Evolutionary conservation across 2,797 vertebrate species (phyloP), one percentile per base, ranked within the genome.

Genomic region (Odontamblyopus rebecca): DNA sequence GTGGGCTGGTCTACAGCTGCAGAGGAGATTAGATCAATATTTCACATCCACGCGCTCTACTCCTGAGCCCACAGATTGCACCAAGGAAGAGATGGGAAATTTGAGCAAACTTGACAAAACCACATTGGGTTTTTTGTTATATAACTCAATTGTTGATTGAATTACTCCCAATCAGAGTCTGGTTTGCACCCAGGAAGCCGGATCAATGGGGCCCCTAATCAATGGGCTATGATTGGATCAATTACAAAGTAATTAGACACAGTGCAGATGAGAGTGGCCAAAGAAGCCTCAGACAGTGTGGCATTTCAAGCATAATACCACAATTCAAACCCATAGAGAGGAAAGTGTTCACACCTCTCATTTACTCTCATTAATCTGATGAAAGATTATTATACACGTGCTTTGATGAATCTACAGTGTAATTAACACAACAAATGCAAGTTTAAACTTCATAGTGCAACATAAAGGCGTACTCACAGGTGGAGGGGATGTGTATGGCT

Each of bases 401-500:
- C 82, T 86, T 81, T 89, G 85, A 88, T 88, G 83, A 82, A 82
- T 77, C 78, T 78, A 85, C 83, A 83, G 72, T 71, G 73, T 64
- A 76, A 90, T 87, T 88, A 88, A 66, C 82, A 86, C 85, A 83
- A 85, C 81, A 89, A 86, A 87, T 68, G 76, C 32, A 75, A 74
- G 82, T 88, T 84, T 88, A 82, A 87, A 85, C 72, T 66, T 59
- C 44, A 67, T 44, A 73, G 72, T 78, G 23, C 48, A 18, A 80
- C 67, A 65, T 74, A 67, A 82, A 77, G 73, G 75, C 63, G 75
- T 92, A 95, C 94, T 94, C 88, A 95, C 94, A 95, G 85, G 90
- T 92, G 73, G 87, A 61, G 71, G 93, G 92, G 64, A 95, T 94
- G 85, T 91, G 87, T 80, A 95, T 91, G 83, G 89, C 92, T 85